phyloP scores from a whole-genome alignment of 2,888 invertebrate genomes.

The Perizoma flavofasciatum region DNA sequence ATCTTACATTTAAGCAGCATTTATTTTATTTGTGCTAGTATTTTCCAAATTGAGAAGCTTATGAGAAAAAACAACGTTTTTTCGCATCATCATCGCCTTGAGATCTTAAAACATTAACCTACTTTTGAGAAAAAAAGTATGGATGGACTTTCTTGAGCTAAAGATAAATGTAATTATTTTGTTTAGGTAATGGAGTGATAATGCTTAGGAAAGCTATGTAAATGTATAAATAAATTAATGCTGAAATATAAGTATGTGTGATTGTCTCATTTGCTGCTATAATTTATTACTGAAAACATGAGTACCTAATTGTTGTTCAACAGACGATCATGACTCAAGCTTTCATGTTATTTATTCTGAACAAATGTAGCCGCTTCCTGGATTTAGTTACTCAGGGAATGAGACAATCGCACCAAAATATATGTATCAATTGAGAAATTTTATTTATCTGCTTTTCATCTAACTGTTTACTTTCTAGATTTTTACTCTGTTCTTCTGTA shows the following conservation, averaged over 20 bases:
- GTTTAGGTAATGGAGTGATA: conserved; percentile 67
- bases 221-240: conserved; percentile 78
- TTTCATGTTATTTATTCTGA: conserved; percentile 20
- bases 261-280: conserved; percentile 62
- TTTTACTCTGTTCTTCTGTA: conserved; percentile 66
- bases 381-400: conserved; percentile 53
- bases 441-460: conserved; percentile 78
- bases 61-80: conserved; percentile 11
- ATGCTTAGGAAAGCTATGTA: conserved; percentile 73
- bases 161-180: conserved; percentile 64
- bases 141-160: conserved; percentile 59
- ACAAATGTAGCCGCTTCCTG: conserved; percentile 22
- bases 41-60: conserved; percentile 20
- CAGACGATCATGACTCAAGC: background rate
- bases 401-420: conserved; percentile 63
- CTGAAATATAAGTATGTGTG: conserved; percentile 60
- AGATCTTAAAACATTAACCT: conserved; percentile 54
- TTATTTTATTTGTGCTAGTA: conserved; percentile 25
- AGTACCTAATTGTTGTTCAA: conserved; percentile 2
- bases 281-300: conserved; percentile 27
- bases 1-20: conserved; percentile 29
- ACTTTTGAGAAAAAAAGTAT: conserved; percentile 48
- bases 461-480: conserved; percentile 65
- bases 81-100: conserved; percentile 43
- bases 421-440: conserved; percentile 67